Percentiles rank a stretch among this genome's conserved stretches.
phyloP scores from a whole-genome alignment of 30 jellyfish, hydroid and myxozoan genomes.

The Pelagia noctiluca region DNA sequence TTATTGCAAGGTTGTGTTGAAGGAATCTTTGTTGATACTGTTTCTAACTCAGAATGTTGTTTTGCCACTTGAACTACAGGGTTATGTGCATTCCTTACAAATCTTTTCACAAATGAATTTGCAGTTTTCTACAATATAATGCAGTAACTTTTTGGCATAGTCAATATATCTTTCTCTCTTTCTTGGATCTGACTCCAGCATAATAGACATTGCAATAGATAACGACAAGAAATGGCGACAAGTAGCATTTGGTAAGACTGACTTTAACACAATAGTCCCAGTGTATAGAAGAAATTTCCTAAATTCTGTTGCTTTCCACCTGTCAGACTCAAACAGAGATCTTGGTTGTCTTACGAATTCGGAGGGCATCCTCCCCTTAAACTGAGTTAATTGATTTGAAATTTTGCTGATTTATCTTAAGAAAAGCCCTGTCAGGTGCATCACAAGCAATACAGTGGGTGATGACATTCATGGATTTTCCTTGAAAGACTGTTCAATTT shows the following conservation, averaged over 20 bases:
- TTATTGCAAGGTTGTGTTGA: background rate
- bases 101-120: constrained; percentile 15
- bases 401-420: constrained; percentile 43
- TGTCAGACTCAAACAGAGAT: constrained; percentile 32
- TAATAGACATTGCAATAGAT: constrained; percentile 40
- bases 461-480: constrained; percentile 30
- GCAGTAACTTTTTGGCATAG: constrained; percentile 57
- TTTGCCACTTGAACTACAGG: constrained; percentile 29
- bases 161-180: constrained; percentile 21
- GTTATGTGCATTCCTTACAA: constrained; percentile 20
- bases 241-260: constrained; percentile 23
- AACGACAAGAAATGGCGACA: constrained; percentile 49
- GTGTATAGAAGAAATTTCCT: constrained; percentile 62
- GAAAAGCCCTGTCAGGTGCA: constrained; percentile 78
- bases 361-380: constrained; percentile 53
- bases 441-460: constrained; percentile 41
- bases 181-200: constrained; percentile 39
- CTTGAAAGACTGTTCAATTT: constrained; percentile 27
- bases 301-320: constrained; percentile 84
- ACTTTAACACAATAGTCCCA: constrained; percentile 60
- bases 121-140: constrained; percentile 49
- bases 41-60: constrained; percentile 15
- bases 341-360: constrained; percentile 75
- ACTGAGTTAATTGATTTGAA: constrained; percentile 23
- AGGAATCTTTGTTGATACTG: background rate